Conservation (phyloP, 1,140 invertebrate species). For the Galleria mellonella region DNA sequence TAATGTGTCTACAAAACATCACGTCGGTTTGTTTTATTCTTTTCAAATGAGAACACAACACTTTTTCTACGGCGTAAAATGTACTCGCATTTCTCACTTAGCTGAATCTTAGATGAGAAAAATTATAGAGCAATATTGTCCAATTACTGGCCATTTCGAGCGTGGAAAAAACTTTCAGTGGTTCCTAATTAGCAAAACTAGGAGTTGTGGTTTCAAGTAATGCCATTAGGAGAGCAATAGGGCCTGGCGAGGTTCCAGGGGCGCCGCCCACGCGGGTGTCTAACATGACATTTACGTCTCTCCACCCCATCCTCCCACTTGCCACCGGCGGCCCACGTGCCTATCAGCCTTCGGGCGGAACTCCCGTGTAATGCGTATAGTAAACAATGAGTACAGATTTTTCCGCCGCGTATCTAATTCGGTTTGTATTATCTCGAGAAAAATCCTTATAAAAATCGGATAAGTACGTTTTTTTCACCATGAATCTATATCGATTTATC, state of each 20-base stretch:
- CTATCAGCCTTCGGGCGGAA: conserved; percentile 7
- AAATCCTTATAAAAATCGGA: too few species aligned
- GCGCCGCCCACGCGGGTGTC: conserved; percentile 19
- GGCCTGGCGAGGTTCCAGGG: conserved; percentile 9
- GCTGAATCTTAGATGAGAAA: too few species aligned
- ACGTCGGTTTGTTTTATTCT: too few species aligned
- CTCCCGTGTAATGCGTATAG: conserved; percentile 10
- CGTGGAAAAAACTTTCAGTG: neutral
- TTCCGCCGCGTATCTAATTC: neutral
- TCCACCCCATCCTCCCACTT: neutral
- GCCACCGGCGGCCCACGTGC: conserved; percentile 15
- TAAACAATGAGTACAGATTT: conserved; percentile 16
- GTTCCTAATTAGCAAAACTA: conserved; percentile 8
- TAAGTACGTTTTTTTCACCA: neutral
- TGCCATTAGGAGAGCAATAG: conserved; percentile 16
- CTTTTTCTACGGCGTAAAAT: too few species aligned
- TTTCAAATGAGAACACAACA: too few species aligned
- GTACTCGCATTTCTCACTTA: too few species aligned
- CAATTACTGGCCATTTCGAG: too few species aligned
- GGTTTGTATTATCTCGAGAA: too few species aligned
- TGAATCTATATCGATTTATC: too few species aligned
- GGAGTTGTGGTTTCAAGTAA: conserved; percentile 17
- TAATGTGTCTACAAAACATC: too few species aligned
- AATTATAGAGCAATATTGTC: too few species aligned
- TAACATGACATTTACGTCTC: conserved; percentile 22